A percentile compares a stretch with the other conserved stretches of the same genome.
phyloP scores from a whole-genome alignment of 2,888 invertebrate species.

The Hartigia nigra region DNA sequence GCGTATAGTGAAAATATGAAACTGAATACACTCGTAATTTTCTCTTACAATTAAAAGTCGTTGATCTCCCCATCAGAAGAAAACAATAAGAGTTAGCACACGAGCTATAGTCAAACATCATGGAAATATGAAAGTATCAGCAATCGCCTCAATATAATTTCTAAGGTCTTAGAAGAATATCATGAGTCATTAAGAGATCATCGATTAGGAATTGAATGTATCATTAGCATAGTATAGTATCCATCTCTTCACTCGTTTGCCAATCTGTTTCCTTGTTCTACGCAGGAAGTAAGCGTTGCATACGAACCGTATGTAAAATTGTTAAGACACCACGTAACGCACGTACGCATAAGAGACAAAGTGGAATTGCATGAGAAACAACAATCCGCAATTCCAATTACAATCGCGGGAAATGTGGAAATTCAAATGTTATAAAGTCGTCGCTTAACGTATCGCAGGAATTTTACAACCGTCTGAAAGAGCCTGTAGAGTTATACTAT shows the following conservation, averaged over 20 bases:
- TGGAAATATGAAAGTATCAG: background rate
- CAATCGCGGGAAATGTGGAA: slow-evolving; percentile 34
- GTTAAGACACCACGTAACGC: slow-evolving; percentile 4
- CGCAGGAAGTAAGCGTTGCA: background rate
- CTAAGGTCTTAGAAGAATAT: background rate
- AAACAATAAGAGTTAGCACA: background rate
- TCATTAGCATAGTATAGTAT: slow-evolving; percentile 37
- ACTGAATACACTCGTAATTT: background rate
- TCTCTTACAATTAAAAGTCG: background rate
- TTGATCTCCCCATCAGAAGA: background rate
- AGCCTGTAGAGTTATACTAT: background rate
- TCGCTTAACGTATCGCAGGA: slow-evolving; percentile 2
- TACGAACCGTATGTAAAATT: background rate
- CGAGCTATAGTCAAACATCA: background rate
- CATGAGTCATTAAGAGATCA: slow-evolving; percentile 3
- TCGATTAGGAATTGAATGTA: slow-evolving; percentile 30
- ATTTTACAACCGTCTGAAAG: background rate
- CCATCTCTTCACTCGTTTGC: background rate
- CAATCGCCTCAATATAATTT: background rate
- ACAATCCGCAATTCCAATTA: slow-evolving; percentile 21
- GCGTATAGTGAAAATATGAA: background rate
- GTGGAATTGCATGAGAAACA: slow-evolving; percentile 23
- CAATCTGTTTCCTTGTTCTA: background rate
- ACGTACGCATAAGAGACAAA: slow-evolving; percentile 32
- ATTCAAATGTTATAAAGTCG: slow-evolving; percentile 23